Conservation (phyloP, 2,113 vertebrate species). For the Dasyprocta punctata region DNA sequence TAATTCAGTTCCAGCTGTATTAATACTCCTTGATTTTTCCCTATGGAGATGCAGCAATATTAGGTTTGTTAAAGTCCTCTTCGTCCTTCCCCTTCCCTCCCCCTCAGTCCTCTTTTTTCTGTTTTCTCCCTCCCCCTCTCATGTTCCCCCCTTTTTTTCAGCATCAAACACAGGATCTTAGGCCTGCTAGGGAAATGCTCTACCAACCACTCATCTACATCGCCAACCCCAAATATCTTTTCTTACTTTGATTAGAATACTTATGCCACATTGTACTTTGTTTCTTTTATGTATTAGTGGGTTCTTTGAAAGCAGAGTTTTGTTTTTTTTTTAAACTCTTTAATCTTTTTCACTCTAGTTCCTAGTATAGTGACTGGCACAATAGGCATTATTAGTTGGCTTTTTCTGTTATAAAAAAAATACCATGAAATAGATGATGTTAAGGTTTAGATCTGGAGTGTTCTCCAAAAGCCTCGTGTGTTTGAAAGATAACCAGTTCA, state of each 20-base stretch:
- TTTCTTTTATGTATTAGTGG: conserved; percentile 13
- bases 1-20: neutral
- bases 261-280: neutral
- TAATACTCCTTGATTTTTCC: conserved; percentile 16
- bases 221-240: neutral
- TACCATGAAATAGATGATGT: neutral
- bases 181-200: neutral
- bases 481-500: neutral
- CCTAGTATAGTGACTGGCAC: neutral
- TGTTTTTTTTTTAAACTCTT: neutral
- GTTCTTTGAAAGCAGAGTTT: neutral
- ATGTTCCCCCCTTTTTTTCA: neutral
- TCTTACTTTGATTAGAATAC: neutral
- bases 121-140: neutral
- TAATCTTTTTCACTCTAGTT: conserved; percentile 13
- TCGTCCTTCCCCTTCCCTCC: neutral
- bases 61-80: neutral
- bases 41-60: neutral
- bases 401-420: neutral
- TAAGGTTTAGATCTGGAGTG: neutral
- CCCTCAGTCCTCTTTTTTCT: neutral
- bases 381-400: neutral
- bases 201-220: neutral
- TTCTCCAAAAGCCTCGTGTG: neutral
- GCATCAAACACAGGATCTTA: neutral